Evolutionary conservation across 2,113 vertebrate species (phyloP), one percentile per base, ranked within the genome.

Genomic region (Paratilapia polleni): DNA sequence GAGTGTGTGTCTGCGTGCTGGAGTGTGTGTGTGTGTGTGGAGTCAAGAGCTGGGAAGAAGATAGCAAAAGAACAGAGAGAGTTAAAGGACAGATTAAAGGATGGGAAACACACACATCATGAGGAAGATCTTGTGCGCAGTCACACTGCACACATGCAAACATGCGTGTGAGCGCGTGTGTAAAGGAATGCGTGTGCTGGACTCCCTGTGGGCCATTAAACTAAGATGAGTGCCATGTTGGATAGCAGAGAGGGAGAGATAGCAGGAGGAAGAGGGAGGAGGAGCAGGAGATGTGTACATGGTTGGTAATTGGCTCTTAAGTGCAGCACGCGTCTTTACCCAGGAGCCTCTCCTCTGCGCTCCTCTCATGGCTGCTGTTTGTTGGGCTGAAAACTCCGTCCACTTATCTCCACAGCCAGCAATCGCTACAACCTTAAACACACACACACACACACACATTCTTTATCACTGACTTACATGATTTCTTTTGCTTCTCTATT

Each of bases 301-400:
- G 91, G 86, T 88, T 93, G 89, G 91, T 95, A 92, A 94, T 94
- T 96, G 92, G 93, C 92, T 95, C 92, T 94, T 94, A 95, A 96
- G 94, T 95, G 95, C 92, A 92, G 93, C 93, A 94, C 87, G 86
- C 87, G 86, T 90, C 77, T 94, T 83, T 78, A 91, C 92, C 92
- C 93, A 88, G 79, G 92, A 93, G 92, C 88, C 92, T 91, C 89
- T 85, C 77, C 70, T 82, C 83, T 77, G 82, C 10, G 12, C 88
- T 89, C 77, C 66, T 91, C 88, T 93, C 91, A 92, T 90, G 90
- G 90, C 90, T 79, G 84, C 81, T 84, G 92, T 92, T 88, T 90
- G 89, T 83, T 74, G 85, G 91, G 83, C 89, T 80, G 87, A 87
- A 91, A 89, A 95, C 89, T 91, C 83, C 75, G 86, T 90, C 90